A percentile compares a stretch with the other conserved stretches of the same genome.
Conservation (phyloP, 2,888 invertebrate genomes). For the Drosophila flavopinicola region DNA sequence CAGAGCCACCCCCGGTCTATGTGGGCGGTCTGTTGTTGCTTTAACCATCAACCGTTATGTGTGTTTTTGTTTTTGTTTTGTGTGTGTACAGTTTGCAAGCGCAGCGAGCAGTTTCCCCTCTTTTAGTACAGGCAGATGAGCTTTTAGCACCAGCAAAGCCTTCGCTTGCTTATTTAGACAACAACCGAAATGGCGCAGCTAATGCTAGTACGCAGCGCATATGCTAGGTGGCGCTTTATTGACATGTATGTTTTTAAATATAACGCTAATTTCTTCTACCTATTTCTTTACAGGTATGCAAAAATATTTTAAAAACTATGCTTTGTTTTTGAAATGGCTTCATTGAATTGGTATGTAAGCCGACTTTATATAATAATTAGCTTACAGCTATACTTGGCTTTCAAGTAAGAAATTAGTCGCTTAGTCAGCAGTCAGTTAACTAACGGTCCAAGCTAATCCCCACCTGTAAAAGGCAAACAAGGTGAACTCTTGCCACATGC, state of each 20-base stretch:
- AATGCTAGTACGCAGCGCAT: background rate
- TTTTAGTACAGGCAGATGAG: background rate
- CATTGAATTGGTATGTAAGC: slow-evolving; percentile 30
- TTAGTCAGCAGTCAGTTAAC: slow-evolving; percentile 3
- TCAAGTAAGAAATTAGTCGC: background rate
- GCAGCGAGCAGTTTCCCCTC: slow-evolving; percentile 34
- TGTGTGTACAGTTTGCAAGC: slow-evolving; percentile 14
- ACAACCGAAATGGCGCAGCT: slow-evolving; percentile 13
- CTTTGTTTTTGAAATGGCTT: slow-evolving; percentile 39
- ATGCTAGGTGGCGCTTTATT: slow-evolving; percentile 25
- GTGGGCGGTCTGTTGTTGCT: slow-evolving; percentile 36
- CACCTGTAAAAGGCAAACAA: slow-evolving; percentile 1
- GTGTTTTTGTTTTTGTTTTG: slow-evolving; percentile 3
- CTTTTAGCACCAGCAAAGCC: slow-evolving; percentile 27
- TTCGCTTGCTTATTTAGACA: slow-evolving; percentile 25
- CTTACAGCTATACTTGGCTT: too few relatives aligned
- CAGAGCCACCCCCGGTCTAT: slow-evolving; percentile 51
- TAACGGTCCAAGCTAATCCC: background rate
- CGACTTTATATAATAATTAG: too few relatives aligned
- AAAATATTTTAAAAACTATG: background rate
- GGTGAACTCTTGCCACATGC: slow-evolving; percentile 19
- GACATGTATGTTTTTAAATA: background rate
- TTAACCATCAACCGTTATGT: slow-evolving; percentile 27
- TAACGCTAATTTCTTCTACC: background rate
- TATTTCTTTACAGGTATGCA: slow-evolving; percentile 47